Base-by-base conservation (phyloP, 2,113 vertebrate genomes). In the Perca fluviatilis region DNA sequence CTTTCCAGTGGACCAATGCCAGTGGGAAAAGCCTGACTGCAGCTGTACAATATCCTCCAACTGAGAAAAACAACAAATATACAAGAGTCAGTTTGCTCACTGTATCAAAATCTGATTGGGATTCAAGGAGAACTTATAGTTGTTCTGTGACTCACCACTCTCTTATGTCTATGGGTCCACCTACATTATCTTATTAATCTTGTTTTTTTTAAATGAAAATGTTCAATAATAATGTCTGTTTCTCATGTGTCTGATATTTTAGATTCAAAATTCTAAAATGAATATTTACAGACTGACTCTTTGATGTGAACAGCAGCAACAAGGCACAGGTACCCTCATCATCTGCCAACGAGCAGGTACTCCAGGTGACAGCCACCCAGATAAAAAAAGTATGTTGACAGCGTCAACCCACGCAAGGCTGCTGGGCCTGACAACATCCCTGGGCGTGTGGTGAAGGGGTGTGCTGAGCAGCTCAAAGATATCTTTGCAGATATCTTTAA, bases 1-100 rank as follows among this genome's bases (percentile, higher is more conserved):
- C 53, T 46, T 86, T 83, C 33, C 1, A 58, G 54, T 88, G 86
- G 86, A 79, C 57, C 47, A 60, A 27, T 27, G 27, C 33, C 1
- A 58, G 54, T 5, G 58, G 64, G 15, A 3, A 0, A 0, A 16
- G 0, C 8, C 21, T 43, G 53, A 11, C 6, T 1, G 18, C 73
- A 33, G 30, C 30, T 67, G 4, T 0, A 6, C 25, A 77, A 36
- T 71, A 86, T 62, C 40, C 47, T 70, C 0, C 13, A 60, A 0
- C 0, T 14, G 1, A 1, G 21, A 30, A 3, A 8, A 51, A 56
- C 25, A 70, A 71, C 68, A 66, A 9, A 57, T 83, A 74, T 21
- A 71, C 60, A 56, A 21, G 21, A 51, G 58, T 75, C 60, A 86
- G 84, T 66, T 6, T 71, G 60, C 0, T 81, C 16, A 0, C 54